Percentiles rank a stretch among this genome's conserved stretches.
These are phyloP conservation scores for Paedocypris micromegethes DNA, from an alignment of 2,797 vertebrate species.

Conservation along the genomic window DNA sequence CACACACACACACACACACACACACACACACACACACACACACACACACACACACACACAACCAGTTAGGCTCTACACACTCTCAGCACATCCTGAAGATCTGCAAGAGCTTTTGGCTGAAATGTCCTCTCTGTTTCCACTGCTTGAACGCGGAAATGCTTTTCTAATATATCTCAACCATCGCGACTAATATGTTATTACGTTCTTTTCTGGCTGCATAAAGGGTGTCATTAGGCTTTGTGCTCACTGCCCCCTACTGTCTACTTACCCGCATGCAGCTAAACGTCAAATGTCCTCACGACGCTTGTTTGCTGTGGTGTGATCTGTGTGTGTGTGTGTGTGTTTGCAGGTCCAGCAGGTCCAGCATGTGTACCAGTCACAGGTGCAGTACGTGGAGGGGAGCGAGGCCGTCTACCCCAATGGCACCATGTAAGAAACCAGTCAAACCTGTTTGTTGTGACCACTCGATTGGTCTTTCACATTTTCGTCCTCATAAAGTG, in stretches of 20 bases:
- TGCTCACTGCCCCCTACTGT: slow-evolving; percentile 39
- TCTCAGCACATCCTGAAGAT: slow-evolving; percentile 9
- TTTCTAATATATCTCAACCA: not conserved
- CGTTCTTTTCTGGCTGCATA: slow-evolving; percentile 10
- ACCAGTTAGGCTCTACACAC: slow-evolving; percentile 20
- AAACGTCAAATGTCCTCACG: not conserved
- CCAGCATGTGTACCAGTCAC: slow-evolving; percentile 87
- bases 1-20: slow-evolving; percentile 28
- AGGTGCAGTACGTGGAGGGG: slow-evolving; percentile 94
- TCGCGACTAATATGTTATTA: slow-evolving; percentile 33
- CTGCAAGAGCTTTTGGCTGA: not conserved
- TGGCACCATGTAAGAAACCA: slow-evolving; percentile 79
- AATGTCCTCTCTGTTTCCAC: slow-evolving; percentile 2
- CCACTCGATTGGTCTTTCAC: too few species aligned
- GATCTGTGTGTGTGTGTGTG: slow-evolving; percentile 11
- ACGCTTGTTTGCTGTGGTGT: not conserved
- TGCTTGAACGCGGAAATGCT: not conserved
- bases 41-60: slow-evolving; percentile 50
- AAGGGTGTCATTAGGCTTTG: slow-evolving; percentile 23
- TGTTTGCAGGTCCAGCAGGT: slow-evolving; percentile 78
- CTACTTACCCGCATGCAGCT: slow-evolving; percentile 8
- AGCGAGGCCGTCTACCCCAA: slow-evolving; percentile 91
- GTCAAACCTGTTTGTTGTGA: not conserved
- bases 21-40: slow-evolving; percentile 61
- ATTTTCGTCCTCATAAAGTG: too few species aligned